Evolutionary conservation across 2,888 invertebrate species (phyloP).

Genomic region (Sisyra terminalis): DNA sequence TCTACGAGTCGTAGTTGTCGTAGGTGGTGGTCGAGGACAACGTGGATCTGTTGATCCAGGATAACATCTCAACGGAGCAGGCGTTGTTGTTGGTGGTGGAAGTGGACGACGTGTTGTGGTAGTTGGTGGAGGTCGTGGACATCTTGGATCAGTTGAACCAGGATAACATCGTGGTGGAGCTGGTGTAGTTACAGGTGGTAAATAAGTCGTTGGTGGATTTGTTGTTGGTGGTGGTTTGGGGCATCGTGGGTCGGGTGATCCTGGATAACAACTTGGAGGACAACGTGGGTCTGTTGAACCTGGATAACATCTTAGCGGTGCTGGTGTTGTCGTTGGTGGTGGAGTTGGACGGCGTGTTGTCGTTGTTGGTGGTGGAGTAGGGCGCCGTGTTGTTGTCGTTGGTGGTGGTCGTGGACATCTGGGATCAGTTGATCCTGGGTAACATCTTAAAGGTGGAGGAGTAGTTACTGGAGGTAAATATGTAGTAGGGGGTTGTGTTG

Average conservation of each 20-base stretch:
- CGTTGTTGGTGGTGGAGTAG: conserved; percentile 6
- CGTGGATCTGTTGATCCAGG: conserved; percentile 24
- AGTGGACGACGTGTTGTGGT: conserved; percentile 4
- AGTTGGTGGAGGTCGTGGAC: conserved; percentile 13
- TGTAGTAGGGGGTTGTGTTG: conserved; percentile 13
- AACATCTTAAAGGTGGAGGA: conserved; percentile 18
- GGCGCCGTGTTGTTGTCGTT: conserved; percentile 22
- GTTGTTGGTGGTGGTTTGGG: conserved; percentile 14
- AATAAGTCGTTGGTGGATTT: background rate
- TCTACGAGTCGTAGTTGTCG: conserved; percentile 5
- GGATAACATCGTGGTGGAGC: conserved; percentile 24
- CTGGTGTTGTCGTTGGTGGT: background rate
- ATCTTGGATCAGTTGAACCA: conserved; percentile 23
- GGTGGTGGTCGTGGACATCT: conserved; percentile 20
- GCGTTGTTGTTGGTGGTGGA: conserved; percentile 16
- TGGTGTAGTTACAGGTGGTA: conserved; percentile 9
- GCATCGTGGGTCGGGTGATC: conserved; percentile 23
- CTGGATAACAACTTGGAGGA: conserved; percentile 19
- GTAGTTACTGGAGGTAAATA: conserved; percentile 12
- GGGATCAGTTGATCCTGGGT: conserved; percentile 21
- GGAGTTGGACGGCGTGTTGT: conserved; percentile 6
- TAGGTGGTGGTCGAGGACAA: conserved; percentile 18
- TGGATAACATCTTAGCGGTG: conserved; percentile 2
- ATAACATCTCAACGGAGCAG: conserved; percentile 22
- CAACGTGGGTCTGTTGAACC: conserved; percentile 3